A percentile compares a stretch with the other conserved stretches of the same genome.
Conservation (phyloP, 2,113 vertebrate genomes). For the Edolisoma coerulescens region DNA sequence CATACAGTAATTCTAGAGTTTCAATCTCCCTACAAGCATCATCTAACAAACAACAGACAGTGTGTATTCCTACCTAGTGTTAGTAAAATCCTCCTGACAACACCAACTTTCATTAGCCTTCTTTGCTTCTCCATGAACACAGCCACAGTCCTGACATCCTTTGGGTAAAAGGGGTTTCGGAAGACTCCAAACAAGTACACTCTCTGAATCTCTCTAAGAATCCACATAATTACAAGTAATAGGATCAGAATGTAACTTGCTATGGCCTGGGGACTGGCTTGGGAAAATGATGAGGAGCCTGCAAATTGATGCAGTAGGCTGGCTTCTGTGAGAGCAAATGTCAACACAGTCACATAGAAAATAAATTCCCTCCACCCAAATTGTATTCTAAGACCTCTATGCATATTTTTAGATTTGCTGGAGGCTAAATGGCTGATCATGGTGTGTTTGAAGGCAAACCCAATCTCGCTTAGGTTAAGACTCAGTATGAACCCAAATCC, state of each 20-base stretch:
- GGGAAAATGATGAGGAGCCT: constrained; percentile 64
- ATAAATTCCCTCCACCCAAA: constrained; percentile 80
- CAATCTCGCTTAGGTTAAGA: constrained; percentile 86
- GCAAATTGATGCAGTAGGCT: constrained; percentile 84
- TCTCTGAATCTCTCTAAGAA: constrained; percentile 89
- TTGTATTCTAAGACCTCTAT: constrained; percentile 63
- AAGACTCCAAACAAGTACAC: constrained; percentile 88
- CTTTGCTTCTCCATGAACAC: constrained; percentile 83
- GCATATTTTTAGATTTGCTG: constrained; percentile 51
- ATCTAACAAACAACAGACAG: constrained; percentile 46
- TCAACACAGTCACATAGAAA: constrained; percentile 77
- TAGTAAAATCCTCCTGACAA: constrained; percentile 85
- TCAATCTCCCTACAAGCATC: constrained; percentile 21
- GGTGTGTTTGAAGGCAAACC: constrained; percentile 70
- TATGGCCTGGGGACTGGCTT: constrained; percentile 74
- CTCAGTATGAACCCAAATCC: constrained; percentile 91
- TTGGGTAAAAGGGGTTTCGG: constrained; percentile 92
- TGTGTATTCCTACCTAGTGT: constrained; percentile 82
- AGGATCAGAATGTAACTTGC: constrained; percentile 83
- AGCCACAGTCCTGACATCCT: constrained; percentile 81
- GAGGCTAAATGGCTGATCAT: constrained; percentile 51
- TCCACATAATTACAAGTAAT: constrained; percentile 80
- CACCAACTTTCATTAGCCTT: constrained; percentile 81
- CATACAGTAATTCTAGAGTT: neutral
- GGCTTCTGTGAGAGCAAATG: constrained; percentile 80